Evolutionary conservation across 2,888 invertebrate species (phyloP), one percentile per base, ranked within the genome.

Genomic region (Cacoxenus indagator): DNA sequence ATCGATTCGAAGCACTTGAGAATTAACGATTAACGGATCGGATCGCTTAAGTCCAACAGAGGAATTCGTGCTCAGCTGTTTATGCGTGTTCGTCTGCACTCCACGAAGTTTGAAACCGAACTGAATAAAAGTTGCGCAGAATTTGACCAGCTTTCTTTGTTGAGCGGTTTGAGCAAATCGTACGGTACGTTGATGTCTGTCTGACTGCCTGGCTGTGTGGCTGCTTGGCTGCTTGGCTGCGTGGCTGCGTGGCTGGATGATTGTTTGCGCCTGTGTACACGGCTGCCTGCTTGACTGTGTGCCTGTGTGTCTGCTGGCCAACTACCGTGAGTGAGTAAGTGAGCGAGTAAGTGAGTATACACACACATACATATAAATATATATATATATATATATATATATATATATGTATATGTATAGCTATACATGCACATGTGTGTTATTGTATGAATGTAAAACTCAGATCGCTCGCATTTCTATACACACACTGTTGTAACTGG

Each of bases 81-180:
- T 31, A 31, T 31, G 31, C 9, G 6, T 5, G 31, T 9, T 51
- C 76, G 80, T 69, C 76, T 81, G 77, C 73, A 77, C 84, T 76
- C 84, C 81, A 77, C 79, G 83, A 84, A 83, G 82, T 84, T 82
- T 84, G 75, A 83, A 86, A 85, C 81, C 85, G 83, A 84, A 85
- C 85, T 85, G 82, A 85, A 74, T 76, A 76, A 83, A 74, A 78
- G 82, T 78, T 81, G 80, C 74, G 75, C 77, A 78, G 78, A 80
- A 78, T 78, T 79, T 76, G 81, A 82, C 83, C 83, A 85, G 84
- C 83, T 85, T 85, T 85, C 84, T 85, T 85, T 81, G 83, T 78
- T 84, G 84, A 84, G 84, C 82, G 77, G 74, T 65, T 67, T 66
- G 67, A 14, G 64, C 64, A n/a, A 6, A 61, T 24, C 59, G 22